These are phyloP conservation scores for Ceratoteleas bidentatus DNA, from an alignment of 1,140 invertebrate genomes.

Conservation along the genomic window DNA sequence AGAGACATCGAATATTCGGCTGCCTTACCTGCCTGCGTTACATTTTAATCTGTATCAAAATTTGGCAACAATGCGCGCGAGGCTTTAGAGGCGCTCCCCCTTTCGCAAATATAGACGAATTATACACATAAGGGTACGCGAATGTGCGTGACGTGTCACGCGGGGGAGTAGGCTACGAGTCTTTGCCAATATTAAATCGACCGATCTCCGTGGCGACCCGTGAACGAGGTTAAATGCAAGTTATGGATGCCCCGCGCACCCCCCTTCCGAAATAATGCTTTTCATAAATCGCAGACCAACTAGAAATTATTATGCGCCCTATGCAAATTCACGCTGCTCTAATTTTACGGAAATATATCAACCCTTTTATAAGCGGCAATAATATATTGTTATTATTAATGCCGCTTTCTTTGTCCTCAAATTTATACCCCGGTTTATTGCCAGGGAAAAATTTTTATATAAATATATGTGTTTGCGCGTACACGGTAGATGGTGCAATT, in stretches of 20 bases:
- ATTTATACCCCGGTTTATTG: too few relatives aligned
- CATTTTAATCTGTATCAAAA: conserved; percentile 38
- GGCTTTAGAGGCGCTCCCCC: conserved; percentile 50
- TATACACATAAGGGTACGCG: conserved; percentile 72
- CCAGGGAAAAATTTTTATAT: too few relatives aligned
- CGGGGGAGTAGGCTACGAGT: conserved; percentile 65
- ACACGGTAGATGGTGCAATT: too few relatives aligned
- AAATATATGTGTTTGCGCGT: too few relatives aligned
- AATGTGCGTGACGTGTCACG: conserved; percentile 73
- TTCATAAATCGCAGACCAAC: conserved; percentile 65
- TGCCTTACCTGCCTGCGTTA: conserved; percentile 9
- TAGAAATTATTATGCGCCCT: conserved; percentile 65
- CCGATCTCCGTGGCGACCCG: conserved; percentile 70
- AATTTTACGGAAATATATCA: conserved; percentile 62
- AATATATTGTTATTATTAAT: conserved; percentile 60
- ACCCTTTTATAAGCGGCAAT: conserved; percentile 50
- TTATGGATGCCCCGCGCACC: conserved; percentile 55
- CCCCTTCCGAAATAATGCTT: conserved; percentile 55
- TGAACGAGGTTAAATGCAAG: conserved; percentile 67
- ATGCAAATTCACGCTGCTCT: conserved; percentile 60
- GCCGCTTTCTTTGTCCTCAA: conserved; percentile 11
- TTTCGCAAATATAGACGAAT: conserved; percentile 74
- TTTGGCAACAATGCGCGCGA: conserved; percentile 33
- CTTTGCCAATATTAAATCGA: conserved; percentile 74
- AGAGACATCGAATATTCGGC: conserved; percentile 18